Evolutionary conservation across 2,888 invertebrate genomes (phyloP), one percentile per base, ranked within the genome.

Genomic region (Xylophagus ater): DNA sequence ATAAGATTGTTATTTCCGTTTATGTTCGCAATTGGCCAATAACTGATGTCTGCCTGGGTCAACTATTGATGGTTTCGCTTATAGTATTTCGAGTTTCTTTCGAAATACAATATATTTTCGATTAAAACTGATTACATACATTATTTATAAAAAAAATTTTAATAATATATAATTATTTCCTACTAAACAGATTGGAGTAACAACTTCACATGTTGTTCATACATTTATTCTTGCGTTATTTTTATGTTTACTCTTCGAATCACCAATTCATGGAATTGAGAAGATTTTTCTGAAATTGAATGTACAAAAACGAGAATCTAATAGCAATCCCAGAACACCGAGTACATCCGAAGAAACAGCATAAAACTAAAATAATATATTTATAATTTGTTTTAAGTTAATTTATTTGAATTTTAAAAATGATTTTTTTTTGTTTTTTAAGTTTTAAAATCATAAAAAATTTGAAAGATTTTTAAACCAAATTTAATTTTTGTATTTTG

Each of bases 231-330:
- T 73, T 47, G 80, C 79, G 35, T 59, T 78, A 34, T 36, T 80
- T 25, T 56, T 81, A 30, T 79, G 79, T 46, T 60, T 78, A 32
- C 66, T 75, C 24, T 81, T 81, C 51, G 81, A 81, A 58, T 79
- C 80, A 7, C 81, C 81, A 2, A 71, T 81, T 49, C 76, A 79
- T 48, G 76, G 77, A 3, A 67, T 81, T 32, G 80, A 81, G 57
- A 76, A 76, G 53, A 72, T 79, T 44, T 62, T 81, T n/a, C 60
- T 79, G 1, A 62, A 66, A 49, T 64, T 62, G 50, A 67, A 73
- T 53, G 66, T 34, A 18, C 37, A 40, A 38, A 34, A 37, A 15
- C 21, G 15, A 14, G 40, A 33, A 4, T 25, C 2, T 2, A 17
- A 40, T 18, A 42, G 29, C 17, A 23, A 34, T 4, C 34, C 34